phyloP scores from a whole-genome alignment of 1,140 invertebrate genomes.

The Lordiphosa clarofinis region DNA sequence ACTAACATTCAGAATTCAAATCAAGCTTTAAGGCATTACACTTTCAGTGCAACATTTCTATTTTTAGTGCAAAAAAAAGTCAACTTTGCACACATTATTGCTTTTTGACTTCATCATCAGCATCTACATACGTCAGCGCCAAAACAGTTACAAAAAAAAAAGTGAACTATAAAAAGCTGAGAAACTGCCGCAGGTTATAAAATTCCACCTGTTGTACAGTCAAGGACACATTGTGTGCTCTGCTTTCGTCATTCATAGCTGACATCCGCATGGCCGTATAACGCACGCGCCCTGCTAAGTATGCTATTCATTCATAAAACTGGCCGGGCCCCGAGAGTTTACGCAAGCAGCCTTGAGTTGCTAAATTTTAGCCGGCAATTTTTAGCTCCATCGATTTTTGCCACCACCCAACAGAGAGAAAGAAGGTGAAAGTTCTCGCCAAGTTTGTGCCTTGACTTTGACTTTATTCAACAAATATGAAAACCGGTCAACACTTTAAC shows the following conservation, averaged over 20 bases:
- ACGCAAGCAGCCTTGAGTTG: conserved; percentile 35
- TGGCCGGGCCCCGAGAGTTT: conserved; percentile 40
- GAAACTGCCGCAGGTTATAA: conserved; percentile 20
- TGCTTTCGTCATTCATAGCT: conserved; percentile 72
- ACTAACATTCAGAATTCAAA: no score
- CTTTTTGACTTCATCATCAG: conserved; percentile 1
- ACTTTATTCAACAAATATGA: background rate
- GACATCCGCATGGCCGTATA: conserved; percentile 29
- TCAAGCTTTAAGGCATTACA: no score
- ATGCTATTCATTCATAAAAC: conserved; percentile 73
- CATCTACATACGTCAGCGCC: conserved; percentile 43
- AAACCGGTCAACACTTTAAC: conserved; percentile 67
- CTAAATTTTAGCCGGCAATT: conserved; percentile 39
- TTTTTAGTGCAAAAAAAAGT: no score
- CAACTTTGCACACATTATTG: background rate
- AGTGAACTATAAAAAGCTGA: background rate
- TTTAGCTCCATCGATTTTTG: conserved; percentile 78
- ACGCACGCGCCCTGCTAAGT: conserved; percentile 67
- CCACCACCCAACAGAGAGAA: conserved; percentile 11
- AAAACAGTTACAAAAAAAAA: no score
- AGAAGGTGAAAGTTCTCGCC: background rate
- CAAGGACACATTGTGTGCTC: conserved; percentile 47
- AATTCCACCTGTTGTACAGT: conserved; percentile 68
- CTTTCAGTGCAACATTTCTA: no score
- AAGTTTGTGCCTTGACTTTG: conserved; percentile 34